phyloP scores from a whole-genome alignment of 2,113 vertebrate genomes.

The Zosterops borbonicus region DNA sequence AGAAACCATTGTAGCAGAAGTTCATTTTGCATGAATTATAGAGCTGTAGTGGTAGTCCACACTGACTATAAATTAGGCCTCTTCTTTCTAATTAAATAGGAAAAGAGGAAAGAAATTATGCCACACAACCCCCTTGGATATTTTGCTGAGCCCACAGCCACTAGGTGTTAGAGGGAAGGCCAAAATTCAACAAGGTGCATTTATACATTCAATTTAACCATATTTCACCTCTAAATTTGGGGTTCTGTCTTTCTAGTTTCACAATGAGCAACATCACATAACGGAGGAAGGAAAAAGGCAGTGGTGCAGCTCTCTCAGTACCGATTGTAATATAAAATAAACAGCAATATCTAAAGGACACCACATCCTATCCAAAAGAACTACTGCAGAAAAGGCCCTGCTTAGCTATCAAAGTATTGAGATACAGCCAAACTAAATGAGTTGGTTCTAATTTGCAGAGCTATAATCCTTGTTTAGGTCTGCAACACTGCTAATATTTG shows the following conservation, averaged over 20 bases:
- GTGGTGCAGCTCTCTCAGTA: background rate
- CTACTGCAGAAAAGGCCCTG: background rate
- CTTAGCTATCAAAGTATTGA: background rate
- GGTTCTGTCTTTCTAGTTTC: background rate
- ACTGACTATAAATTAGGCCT: background rate
- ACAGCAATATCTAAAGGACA: background rate
- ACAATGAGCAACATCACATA: background rate
- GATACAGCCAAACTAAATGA: background rate
- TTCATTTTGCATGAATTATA: slow-evolving; percentile 13
- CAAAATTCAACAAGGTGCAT: background rate
- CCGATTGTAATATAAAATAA: background rate
- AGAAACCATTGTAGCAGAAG: background rate
- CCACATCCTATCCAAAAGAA: background rate
- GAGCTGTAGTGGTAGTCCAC: background rate
- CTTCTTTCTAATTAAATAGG: background rate
- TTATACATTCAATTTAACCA: background rate
- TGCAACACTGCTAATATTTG: background rate
- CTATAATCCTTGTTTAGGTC: background rate
- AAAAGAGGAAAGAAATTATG: background rate
- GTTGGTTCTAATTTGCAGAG: background rate
- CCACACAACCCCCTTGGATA: background rate
- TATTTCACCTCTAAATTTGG: background rate
- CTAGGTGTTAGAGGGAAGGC: background rate
- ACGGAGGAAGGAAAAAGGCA: background rate
- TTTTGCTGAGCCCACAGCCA: background rate